Conservation (phyloP, 2,113 vertebrate species). For the Rhagologus leucostigma region DNA sequence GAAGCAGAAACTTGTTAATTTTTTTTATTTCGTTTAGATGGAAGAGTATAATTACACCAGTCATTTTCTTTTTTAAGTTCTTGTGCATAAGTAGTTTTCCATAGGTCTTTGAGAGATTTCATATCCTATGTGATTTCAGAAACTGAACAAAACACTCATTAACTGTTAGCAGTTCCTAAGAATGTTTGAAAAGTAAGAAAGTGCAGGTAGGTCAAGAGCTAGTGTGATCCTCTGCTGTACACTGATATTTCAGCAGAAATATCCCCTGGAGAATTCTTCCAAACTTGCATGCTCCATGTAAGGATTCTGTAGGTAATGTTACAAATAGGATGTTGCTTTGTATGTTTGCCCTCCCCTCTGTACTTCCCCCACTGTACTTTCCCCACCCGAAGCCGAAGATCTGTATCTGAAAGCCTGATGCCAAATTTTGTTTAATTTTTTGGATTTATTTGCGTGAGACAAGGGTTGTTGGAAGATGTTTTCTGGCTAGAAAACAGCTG, state of each 20-base stretch:
- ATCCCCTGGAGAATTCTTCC: neutral
- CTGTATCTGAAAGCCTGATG: neutral
- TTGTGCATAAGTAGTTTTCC: neutral
- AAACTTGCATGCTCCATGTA: neutral
- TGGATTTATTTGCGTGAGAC: neutral
- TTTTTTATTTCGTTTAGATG: neutral
- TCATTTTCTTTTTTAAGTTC: neutral
- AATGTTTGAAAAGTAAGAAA: neutral
- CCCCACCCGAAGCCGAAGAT: neutral
- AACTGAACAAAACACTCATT: neutral
- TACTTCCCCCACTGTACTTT: neutral
- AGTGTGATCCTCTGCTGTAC: neutral
- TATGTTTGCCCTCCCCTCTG: neutral
- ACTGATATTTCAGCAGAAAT: neutral
- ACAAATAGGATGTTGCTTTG: neutral
- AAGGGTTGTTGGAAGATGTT: neutral
- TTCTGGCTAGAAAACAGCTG: conserved; percentile 36
- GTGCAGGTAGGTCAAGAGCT: neutral
- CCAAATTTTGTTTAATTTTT: neutral
- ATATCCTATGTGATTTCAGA: neutral
- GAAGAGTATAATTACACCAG: neutral
- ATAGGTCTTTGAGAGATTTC: neutral
- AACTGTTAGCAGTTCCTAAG: neutral
- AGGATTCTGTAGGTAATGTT: neutral
- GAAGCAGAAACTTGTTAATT: neutral